Conservation (phyloP, 2,113 vertebrate genomes). For the Nerophis ophidion region DNA sequence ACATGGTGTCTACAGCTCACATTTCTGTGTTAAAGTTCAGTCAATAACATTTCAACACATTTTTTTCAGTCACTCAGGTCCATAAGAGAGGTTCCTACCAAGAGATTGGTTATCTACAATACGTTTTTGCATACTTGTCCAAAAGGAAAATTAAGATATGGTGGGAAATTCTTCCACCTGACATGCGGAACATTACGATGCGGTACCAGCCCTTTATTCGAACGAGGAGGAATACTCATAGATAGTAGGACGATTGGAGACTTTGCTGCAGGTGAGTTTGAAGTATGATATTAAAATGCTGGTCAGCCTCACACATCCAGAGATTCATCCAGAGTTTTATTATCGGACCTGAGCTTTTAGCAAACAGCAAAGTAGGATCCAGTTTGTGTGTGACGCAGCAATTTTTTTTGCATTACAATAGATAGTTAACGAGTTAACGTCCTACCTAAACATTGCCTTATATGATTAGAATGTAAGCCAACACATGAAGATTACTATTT, state of each 20-base stretch:
- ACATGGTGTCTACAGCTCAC: background rate
- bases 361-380: conserved; percentile 31
- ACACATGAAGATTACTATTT: background rate
- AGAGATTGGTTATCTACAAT: background rate
- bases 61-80: background rate
- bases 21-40: background rate
- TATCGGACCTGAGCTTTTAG: conserved; percentile 68
- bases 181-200: conserved; percentile 27
- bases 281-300: conserved; percentile 37
- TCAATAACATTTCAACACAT: background rate
- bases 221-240: conserved; percentile 28
- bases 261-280: conserved; percentile 22
- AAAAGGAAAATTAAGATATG: conserved; percentile 7
- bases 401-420: background rate
- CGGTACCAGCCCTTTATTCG: conserved; percentile 57
- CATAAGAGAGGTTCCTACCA: background rate
- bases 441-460: background rate
- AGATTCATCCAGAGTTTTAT: conserved; percentile 38
- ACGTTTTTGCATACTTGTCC: conserved; percentile 42
- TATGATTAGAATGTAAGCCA: background rate
- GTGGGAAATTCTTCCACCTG: conserved; percentile 11
- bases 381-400: conserved; percentile 10
- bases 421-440: conserved; percentile 10
- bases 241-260: conserved; percentile 28
- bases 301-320: conserved; percentile 40